Base-by-base conservation (phyloP, 2,113 vertebrate genomes). In the Perca fluviatilis region DNA sequence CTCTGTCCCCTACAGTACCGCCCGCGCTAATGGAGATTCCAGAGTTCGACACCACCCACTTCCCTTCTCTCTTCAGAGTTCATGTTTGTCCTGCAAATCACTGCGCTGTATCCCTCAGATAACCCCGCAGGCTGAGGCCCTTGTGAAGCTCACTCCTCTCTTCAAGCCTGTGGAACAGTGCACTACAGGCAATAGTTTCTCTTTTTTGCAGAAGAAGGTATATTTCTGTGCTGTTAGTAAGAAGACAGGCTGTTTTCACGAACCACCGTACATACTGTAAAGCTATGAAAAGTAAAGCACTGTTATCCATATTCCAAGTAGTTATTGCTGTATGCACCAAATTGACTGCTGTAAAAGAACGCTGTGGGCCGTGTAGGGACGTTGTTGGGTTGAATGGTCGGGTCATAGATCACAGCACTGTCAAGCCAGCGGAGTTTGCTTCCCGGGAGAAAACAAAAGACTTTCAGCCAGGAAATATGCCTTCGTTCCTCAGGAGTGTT, bases 21-120 rank as follows among this genome's bases (percentile, higher is more conserved):
- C 4, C 61, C 3, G 1, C 4, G n/a, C 61, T 89, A 79, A 92
- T 93, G 85, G 81, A 93, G 86, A 93, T 92, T 93, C 90, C 91
- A 92, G 88, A 93, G 75, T 33, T 56, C 5, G 10, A 76, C 71
- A 85, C 74, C 92, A 90, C 89, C 91, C 87, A 82, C 80, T 92
- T 92, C 88, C 82, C 43, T 73, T 88, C 71, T 86, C 23, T 33
- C 51, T 68, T 69, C 66, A 75, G 73, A 61, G 73, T 66, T 87
- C 85, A 87, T 67, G 56, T 80, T 91, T 88, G 85, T 82, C 64
- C 85, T 83, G 69, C 46, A 90, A 84, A 86, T 84, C 86, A 90
- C 77, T 19, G 33, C 1, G 4, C 36, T 62, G 78, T 40, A 49
- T 74, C 85, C 69, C 27, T 64, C 47, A 77, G 79, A 90, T 74